Evolutionary conservation across 2,888 invertebrate species (phyloP), one percentile per base, ranked within the genome.

Genomic region (Branchellion lobata): DNA sequence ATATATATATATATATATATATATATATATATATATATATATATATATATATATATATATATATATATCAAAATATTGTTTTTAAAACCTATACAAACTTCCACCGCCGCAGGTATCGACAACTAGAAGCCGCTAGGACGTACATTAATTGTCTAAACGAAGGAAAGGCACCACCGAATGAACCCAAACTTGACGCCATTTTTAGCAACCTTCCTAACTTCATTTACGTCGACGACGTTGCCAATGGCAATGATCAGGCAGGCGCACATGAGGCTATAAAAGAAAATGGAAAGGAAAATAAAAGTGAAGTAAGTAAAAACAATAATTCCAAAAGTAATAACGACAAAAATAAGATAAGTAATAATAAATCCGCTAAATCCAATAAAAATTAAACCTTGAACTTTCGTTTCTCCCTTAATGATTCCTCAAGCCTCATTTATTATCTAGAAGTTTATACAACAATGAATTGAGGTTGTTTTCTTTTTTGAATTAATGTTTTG

Each of bases 131-230:
- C 3, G 61, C 61, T 14, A 57, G 61, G 21, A 57, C 61, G 3
- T 57, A 57, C 61, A 57, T 57, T 14, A 57, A 8, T 8, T 57
- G 61, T n/a, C 24, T 57, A n/a, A 57, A 57, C 21, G 61, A 57
- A 5, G 61, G 61, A n/a, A 57, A 57, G 21, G 5, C 61, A 8
- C 61, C 61, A n/a, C 61, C 61, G 3, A 24, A 18, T 8, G 61
- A 57, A 57, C 61, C 61, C 3, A 18, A 5, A 18, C 61, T 57
- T 5, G 21, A 18, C 3, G 61, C 61, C 61, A 57, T 57, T 57
- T 57, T 57, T n/a, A 57, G 61, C 61, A 57, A 57, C 24, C 61
- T 57, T 18, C 61, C 61, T n/a, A 57, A 57, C 61, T 57, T 57
- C 61, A 57, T 57, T 24, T 57, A 57, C 61, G 61, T 57, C 21